Conservation (phyloP, 1,140 invertebrate species). For the Trichomalopsis sarcophagae region DNA sequence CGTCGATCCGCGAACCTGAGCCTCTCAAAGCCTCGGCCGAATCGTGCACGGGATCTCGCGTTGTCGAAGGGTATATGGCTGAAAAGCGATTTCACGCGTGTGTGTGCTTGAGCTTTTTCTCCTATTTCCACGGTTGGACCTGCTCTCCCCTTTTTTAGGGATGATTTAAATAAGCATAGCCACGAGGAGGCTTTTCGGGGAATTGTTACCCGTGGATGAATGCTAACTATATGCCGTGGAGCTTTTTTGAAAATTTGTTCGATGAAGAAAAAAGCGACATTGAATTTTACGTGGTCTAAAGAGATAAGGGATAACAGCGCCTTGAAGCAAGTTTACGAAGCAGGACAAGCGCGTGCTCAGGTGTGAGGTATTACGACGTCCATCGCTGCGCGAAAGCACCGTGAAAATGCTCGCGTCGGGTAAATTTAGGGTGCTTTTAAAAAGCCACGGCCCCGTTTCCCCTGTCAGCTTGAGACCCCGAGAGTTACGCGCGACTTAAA, state of each 20-base stretch:
- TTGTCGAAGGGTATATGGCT: constrained; percentile 37
- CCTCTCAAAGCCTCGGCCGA: constrained; percentile 52
- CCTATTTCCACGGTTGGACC: constrained; percentile 3
- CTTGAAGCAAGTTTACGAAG: too few relatives aligned
- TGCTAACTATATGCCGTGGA: background rate
- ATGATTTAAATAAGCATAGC: constrained; percentile 32
- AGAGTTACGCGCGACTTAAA: background rate
- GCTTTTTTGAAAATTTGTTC: too few relatives aligned
- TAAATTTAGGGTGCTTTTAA: constrained; percentile 63
- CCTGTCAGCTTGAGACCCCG: background rate
- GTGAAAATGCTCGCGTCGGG: constrained; percentile 15
- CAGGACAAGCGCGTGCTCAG: background rate
- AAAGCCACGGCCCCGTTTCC: background rate
- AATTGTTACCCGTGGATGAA: background rate
- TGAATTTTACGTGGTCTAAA: too few relatives aligned
- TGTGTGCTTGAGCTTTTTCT: constrained; percentile 1
- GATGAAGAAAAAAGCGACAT: too few relatives aligned
- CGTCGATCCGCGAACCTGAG: constrained; percentile 61
- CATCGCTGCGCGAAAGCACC: background rate
- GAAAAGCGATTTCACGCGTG: constrained; percentile 43
- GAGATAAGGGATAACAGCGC: too few relatives aligned
- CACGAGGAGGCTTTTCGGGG: background rate
- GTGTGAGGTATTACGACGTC: background rate
- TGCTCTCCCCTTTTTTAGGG: background rate
- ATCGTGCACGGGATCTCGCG: constrained; percentile 48